Conservation (phyloP, 2,888 invertebrate species). For the Cerastis leucographa region DNA sequence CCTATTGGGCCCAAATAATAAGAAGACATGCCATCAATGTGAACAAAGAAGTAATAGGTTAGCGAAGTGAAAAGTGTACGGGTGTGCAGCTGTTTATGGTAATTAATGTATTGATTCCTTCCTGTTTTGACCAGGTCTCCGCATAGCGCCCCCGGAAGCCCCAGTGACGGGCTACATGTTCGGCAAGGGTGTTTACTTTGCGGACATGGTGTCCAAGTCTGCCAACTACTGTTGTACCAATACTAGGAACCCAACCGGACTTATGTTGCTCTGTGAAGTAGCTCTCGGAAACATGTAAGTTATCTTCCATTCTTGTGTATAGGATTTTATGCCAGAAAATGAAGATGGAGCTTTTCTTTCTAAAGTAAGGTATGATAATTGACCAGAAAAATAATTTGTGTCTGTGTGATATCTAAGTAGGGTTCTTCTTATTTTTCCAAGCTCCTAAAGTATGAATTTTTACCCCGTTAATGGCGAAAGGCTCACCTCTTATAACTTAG, state of each 20-base stretch:
- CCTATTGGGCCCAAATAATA: too few species aligned
- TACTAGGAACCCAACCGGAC: slow-evolving; percentile 93
- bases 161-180: slow-evolving; percentile 99
- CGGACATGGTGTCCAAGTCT: slow-evolving; percentile 99
- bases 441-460: background rate
- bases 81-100: background rate
- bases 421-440: background rate
- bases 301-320: background rate
- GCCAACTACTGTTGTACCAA: slow-evolving; percentile 98
- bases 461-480: too few species aligned
- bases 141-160: slow-evolving; percentile 99
- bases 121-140: slow-evolving; percentile 91
- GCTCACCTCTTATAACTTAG: background rate
- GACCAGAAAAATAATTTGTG: background rate
- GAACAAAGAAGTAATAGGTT: background rate
- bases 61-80: background rate
- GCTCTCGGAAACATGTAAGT: slow-evolving; percentile 97
- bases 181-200: slow-evolving; percentile 99
- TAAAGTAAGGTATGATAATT: background rate
- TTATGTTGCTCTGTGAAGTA: slow-evolving; percentile 98
- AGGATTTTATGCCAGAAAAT: background rate
- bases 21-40: background rate
- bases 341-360: background rate
- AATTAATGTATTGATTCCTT: background rate
- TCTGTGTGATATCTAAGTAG: background rate